Evolutionary conservation across 1,140 invertebrate genomes (phyloP), one percentile per base, ranked within the genome.

Genomic region (Wiebesia pumilae): DNA sequence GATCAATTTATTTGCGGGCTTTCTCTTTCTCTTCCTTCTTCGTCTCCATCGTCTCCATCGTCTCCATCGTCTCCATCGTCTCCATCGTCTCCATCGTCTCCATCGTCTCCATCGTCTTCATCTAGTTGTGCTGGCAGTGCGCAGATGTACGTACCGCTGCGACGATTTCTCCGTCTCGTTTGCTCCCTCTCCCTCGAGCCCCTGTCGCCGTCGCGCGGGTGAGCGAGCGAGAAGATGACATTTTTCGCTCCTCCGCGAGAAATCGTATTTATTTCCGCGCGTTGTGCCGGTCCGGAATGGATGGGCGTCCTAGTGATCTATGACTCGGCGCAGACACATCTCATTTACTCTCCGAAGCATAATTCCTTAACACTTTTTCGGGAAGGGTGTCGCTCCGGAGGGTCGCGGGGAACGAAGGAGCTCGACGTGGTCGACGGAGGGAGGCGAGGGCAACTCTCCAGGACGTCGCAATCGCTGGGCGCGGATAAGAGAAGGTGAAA

Each of bases 281-380:
- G 67, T 89, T 89, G 89, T 38, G 77, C 69, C n/a, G 40, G 90
- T 88, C 87, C 89, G 89, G 89, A 93, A 92, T 91, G 91, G 92
- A 92, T 92, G 91, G n/a, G 90, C 89, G 90, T 84, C 88, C 86
- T 73, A 90, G 92, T 93, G 92, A 93, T 93, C 91, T 93, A 93
- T 93, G 92, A 91, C 90, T 90, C 91, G 83, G 88, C 88, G 90
- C 90, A 93, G 92, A 92, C 92, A 93, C 92, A 92, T 93, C 92
- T 93, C 92, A 93, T 93, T 93, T 93, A 92, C 92, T 92, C 90
- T 88, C 89, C 88, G 88, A 87, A 90, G 92, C 92, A 92, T 93
- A 93, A 93, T 93, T 93, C 91, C 92, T 92, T 92, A 92, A 93
- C 91, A 93, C 91, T 93, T 93, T 93, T 92, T 92, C 89, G 90